Conservation (phyloP, 2,797 vertebrate species). For the Coregonus sp. region DNA sequence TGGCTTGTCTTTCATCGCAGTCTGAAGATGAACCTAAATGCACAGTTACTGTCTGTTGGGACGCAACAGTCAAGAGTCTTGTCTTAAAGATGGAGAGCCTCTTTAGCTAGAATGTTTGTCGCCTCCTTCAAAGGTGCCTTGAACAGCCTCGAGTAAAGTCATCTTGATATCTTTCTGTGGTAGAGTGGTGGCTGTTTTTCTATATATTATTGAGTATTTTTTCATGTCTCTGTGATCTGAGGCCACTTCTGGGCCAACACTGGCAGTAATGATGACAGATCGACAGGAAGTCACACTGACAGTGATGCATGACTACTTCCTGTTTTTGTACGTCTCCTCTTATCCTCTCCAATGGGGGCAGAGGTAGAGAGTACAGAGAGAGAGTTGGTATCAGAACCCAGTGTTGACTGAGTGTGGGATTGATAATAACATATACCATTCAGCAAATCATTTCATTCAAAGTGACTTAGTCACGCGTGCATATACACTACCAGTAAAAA, state of each 20-base stretch:
- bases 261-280: slow-evolving; percentile 52
- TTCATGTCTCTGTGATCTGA: slow-evolving; percentile 35
- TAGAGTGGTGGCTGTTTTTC: slow-evolving; percentile 5
- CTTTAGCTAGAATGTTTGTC: slow-evolving; percentile 3
- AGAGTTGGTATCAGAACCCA: slow-evolving; percentile 12
- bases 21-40: slow-evolving; percentile 34
- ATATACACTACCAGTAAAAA: no score
- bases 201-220: slow-evolving; percentile 37
- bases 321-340: slow-evolving; percentile 47
- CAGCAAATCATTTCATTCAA: no score
- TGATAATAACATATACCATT: neutral
- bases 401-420: slow-evolving; percentile 17
- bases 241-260: slow-evolving; percentile 22
- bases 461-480: no score
- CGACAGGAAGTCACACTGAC: slow-evolving; percentile 57
- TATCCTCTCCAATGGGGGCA: slow-evolving; percentile 36
- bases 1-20: slow-evolving; percentile 43
- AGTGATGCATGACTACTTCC: slow-evolving; percentile 57
- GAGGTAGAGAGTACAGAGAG: neutral
- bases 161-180: neutral
- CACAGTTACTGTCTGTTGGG: slow-evolving; percentile 1
- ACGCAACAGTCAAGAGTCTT: neutral
- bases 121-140: slow-evolving; percentile 22
- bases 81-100: neutral
- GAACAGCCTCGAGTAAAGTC: neutral